Evolutionary conservation across 2,888 invertebrate genomes (phyloP).

Genomic region (Ophion ellenae): DNA sequence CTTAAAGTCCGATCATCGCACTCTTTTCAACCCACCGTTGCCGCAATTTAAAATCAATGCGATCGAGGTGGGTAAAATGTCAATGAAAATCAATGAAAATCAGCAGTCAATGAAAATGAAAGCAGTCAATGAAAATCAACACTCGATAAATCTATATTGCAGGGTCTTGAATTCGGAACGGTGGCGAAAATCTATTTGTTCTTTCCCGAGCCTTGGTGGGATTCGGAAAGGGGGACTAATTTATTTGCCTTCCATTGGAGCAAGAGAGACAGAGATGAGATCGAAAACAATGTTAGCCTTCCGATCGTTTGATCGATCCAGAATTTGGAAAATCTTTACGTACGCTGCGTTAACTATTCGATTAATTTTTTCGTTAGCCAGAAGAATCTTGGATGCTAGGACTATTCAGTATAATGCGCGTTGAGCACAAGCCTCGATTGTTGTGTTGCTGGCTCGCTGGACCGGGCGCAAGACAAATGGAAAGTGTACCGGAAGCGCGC

Average conservation of each 20-base stretch:
- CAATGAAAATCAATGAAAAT: background rate
- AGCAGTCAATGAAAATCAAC: background rate
- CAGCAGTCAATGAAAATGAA: background rate
- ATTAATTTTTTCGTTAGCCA: conserved; percentile 69
- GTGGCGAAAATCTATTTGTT: conserved; percentile 88
- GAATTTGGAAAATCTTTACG: background rate
- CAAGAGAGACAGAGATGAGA: conserved; percentile 82
- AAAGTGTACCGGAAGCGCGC: conserved; percentile 85
- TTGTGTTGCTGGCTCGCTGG: conserved; percentile 89
- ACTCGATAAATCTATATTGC: conserved; percentile 59
- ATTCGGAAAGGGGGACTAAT: conserved; percentile 22
- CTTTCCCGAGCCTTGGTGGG: conserved; percentile 88
- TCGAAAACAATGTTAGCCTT: conserved; percentile 52
- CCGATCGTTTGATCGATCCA: background rate
- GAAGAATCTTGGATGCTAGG: conserved; percentile 87
- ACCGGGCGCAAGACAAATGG: conserved; percentile 86
- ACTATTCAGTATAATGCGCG: conserved; percentile 87
- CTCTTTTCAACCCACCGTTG: conserved; percentile 86
- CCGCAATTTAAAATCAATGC: conserved; percentile 85
- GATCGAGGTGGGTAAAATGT: conserved; percentile 81
- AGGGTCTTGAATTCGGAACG: conserved; percentile 87
- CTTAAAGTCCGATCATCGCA: conserved; percentile 85
- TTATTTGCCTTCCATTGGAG: conserved; percentile 86
- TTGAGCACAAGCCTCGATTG: conserved; percentile 86
- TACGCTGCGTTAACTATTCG: background rate